Conservation (phyloP, 2,888 invertebrate genomes). For the Galerucella nymphaeae region DNA sequence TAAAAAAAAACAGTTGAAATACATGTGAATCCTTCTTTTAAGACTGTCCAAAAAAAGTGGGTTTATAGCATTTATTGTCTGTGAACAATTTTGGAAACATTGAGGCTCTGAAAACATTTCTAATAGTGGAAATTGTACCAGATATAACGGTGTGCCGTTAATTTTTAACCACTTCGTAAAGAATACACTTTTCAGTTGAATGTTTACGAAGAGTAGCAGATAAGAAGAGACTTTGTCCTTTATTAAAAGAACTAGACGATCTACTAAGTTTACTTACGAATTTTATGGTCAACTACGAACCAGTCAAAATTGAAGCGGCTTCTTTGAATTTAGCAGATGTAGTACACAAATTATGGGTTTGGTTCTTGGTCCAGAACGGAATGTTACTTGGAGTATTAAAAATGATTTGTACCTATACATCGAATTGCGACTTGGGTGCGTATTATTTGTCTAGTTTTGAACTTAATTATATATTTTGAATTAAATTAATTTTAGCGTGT, state of each 20-base stretch:
- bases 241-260: constrained; percentile 70
- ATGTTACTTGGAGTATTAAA: constrained; percentile 69
- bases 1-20: no score
- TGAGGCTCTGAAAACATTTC: no score
- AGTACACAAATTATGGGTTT: constrained; percentile 75
- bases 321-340: constrained; percentile 70
- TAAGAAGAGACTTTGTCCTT: constrained; percentile 65
- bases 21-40: no score
- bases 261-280: constrained; percentile 71
- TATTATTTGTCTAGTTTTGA: constrained; percentile 1
- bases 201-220: constrained; percentile 62
- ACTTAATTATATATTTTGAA: no score
- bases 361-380: constrained; percentile 72
- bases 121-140: no score
- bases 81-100: no score
- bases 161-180: no score
- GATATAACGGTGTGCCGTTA: no score
- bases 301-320: constrained; percentile 70
- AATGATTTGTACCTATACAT: constrained; percentile 73
- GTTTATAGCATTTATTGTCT: no score
- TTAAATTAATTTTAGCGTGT: constrained; percentile 61
- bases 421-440: constrained; percentile 72
- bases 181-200: constrained; percentile 55
- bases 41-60: no score
- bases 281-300: constrained; percentile 68